phyloP scores from a whole-genome alignment of 1,140 invertebrate species.

The Drosophila arizonae region DNA sequence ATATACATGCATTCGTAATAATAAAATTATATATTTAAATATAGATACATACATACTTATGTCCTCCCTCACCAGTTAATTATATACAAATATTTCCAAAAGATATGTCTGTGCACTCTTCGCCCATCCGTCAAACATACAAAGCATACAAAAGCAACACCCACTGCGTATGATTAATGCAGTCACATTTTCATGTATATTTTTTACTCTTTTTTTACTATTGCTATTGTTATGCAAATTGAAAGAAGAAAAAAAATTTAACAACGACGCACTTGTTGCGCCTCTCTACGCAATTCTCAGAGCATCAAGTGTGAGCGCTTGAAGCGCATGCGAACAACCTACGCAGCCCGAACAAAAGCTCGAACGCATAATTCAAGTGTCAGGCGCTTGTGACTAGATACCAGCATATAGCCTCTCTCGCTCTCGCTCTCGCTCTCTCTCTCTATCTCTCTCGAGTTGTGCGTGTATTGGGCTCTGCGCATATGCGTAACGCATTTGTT shows the following conservation, averaged over 20 bases:
- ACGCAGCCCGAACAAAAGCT: slow-evolving; percentile 25
- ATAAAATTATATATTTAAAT: too few relatives aligned
- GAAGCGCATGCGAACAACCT: slow-evolving; percentile 50
- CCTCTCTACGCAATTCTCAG: slow-evolving; percentile 29
- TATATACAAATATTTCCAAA: not conserved
- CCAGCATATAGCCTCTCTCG: slow-evolving; percentile 1
- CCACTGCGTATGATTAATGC: slow-evolving; percentile 18
- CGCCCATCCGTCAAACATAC: not conserved
- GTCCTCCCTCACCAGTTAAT: not conserved
- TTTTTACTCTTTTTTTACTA: not conserved
- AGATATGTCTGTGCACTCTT: not conserved
- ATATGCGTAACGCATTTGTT: slow-evolving; percentile 75
- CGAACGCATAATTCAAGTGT: slow-evolving; percentile 58
- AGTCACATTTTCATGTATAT: not conserved
- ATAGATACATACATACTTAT: too few relatives aligned
- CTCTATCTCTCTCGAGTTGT: slow-evolving; percentile 5
- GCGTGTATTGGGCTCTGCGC: slow-evolving; percentile 35
- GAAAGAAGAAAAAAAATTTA: not conserved
- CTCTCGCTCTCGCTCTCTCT: slow-evolving; percentile 14
- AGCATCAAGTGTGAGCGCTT: slow-evolving; percentile 1
- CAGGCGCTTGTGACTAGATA: slow-evolving; percentile 49
- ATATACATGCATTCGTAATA: too few relatives aligned
- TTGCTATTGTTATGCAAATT: slow-evolving; percentile 29
- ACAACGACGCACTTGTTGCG: slow-evolving; percentile 1
- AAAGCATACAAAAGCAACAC: not conserved